Evolutionary conservation across 2,888 invertebrate species (phyloP), one percentile per base, ranked within the genome.

Genomic region (Molorchus minor): DNA sequence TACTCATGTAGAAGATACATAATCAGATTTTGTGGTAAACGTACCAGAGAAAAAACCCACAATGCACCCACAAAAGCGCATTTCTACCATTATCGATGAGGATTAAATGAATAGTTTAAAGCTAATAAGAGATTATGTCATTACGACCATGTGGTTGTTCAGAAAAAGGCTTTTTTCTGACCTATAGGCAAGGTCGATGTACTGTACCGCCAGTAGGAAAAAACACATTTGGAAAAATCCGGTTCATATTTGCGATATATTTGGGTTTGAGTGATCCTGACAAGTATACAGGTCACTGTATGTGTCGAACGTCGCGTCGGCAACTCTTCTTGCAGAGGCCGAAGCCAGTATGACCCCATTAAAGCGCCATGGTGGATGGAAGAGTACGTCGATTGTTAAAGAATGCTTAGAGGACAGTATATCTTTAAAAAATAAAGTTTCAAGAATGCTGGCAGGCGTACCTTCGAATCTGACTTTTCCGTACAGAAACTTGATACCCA

Each of bases 351-450:
- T 40, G 33, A 57, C 54, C 25, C 44, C 55, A 8, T 55, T 55
- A 29, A 60, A 40, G 51, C 16, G 62, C 59, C 58, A 55, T 51
- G 36, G 45, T 56, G 47, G 55, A 53, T 63, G 47, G 46, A 56
- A 54, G 36, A 12, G 12, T 35, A 35, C 12, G 7, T 35, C n/a
- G 3, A n/a, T 35, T n/a, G 12, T n/a, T n/a, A n/a, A n/a, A n/a
- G n/a, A n/a, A n/a, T n/a, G n/a, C n/a, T n/a, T n/a, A n/a, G n/a
- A n/a, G n/a, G n/a, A n/a, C n/a, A n/a, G n/a, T n/a, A n/a, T n/a
- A n/a, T n/a, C n/a, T n/a, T n/a, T n/a, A n/a, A n/a, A n/a, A 35
- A 35, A 35, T 35, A 12, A 35, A n/a, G 35, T 35, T 35, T n/a
- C 35, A 35, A 7, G 8, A 12, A 35, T 35, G 35, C 35, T 35